These are phyloP conservation scores for Bruchidius siliquastri DNA, from an alignment of 2,888 invertebrate species.

Conservation along the genomic window DNA sequence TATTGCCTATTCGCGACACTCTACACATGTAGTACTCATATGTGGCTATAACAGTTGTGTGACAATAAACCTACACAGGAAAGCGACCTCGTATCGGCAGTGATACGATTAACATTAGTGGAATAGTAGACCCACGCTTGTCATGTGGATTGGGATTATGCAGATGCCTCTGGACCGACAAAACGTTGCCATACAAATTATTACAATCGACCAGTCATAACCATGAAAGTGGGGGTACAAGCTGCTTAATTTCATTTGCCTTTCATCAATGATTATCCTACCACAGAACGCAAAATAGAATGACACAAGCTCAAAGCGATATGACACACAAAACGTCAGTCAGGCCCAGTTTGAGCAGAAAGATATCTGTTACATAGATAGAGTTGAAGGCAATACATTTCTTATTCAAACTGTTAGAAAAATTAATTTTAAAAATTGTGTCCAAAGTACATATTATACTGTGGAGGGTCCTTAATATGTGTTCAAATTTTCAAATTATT, in stretches of 20 bases:
- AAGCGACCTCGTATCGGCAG: not conserved
- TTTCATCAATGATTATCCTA: too few species aligned
- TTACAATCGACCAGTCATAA: conserved; percentile 19
- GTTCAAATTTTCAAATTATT: too few species aligned
- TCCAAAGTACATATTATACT: too few species aligned
- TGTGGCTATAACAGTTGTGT: not conserved
- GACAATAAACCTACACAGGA: not conserved
- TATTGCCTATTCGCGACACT: not conserved
- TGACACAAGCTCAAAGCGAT: too few species aligned
- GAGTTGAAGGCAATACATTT: too few species aligned
- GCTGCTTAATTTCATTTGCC: not conserved
- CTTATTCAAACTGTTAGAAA: too few species aligned
- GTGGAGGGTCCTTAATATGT: too few species aligned
- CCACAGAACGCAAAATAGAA: too few species aligned
- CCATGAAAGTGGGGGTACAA: conserved; percentile 6
- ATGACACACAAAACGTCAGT: too few species aligned
- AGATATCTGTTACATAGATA: too few species aligned
- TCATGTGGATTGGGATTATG: conserved; percentile 6
- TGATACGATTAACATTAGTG: not conserved
- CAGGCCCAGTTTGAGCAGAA: too few species aligned
- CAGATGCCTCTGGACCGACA: conserved; percentile 13
- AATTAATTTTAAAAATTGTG: too few species aligned
- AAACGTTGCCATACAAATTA: conserved; percentile 14
- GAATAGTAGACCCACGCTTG: not conserved
- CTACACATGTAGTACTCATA: not conserved